Base-by-base conservation (phyloP, 37 sponge, comb jelly and placozoan species). In the Amphimedon queenslandica region DNA sequence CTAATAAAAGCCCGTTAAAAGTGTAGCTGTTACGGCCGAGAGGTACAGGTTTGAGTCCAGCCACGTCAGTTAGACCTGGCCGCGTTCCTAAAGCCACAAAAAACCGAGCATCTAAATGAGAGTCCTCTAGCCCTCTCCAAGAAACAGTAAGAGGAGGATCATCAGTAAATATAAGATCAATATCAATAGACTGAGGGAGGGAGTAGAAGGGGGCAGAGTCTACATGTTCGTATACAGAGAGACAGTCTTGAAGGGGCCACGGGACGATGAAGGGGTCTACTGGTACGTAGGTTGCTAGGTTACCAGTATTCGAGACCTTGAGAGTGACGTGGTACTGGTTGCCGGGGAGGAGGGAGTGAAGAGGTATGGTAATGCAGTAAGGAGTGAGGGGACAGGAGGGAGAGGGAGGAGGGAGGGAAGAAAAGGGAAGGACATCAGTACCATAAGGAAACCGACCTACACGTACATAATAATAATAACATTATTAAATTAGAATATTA, bases 271-370 rank as follows among this genome's bases (percentile, higher is more conserved):
- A 84, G 4, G 63, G 63, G 23, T 67, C 57, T 23, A 57, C 40
- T 23, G 77, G 32, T 2, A 63, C 4, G 63, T 40, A 47, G 60
- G 75, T 25, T 21, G 74, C 43, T 29, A 88, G 74, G 2, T 84
- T 80, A 31, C 79, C 77, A 2, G 37, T 27, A 67, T 88, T 88
- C 20, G 68, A 74, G 67, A 60, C 76, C 51, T 18, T 16, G 10
- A 88, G 30, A 0, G 89, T 75, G 67, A 88, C 3, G 66, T 76
- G 63, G 51, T 88, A 88, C 11, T 33, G 11, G 30, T 68, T 60
- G 55, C 77, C 73, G 25, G 38, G 57, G 11, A 57, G 58, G 31
- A 68, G 42, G 0, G 77, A 32, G 1, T 56, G 56, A 13, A 41
- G 55, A 11, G 74, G 71, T 21, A 88, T 74, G 38, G 66, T 58